phyloP scores from a whole-genome alignment of 2,797 vertebrate genomes.

The Urophycis tenuis region DNA sequence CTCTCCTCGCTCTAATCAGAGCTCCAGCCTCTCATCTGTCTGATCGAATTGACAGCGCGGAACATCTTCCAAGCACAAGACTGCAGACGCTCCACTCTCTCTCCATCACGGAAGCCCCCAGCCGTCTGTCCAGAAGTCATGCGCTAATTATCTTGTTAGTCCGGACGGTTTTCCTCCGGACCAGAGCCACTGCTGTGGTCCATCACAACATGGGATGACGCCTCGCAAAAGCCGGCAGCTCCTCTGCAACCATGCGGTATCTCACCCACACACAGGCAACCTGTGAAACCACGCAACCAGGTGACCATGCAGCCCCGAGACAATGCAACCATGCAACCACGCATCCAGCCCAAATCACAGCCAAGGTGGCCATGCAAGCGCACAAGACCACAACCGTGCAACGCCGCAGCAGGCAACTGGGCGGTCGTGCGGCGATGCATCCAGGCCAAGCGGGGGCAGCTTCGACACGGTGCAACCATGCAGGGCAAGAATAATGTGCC shows the following conservation, averaged over 20 bases:
- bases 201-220: background rate
- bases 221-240: too few species aligned
- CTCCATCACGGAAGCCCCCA: background rate
- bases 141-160: background rate
- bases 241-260: background rate
- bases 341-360: background rate
- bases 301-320: background rate
- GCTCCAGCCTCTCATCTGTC: too few species aligned
- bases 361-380: background rate
- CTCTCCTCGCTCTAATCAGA: too few species aligned
- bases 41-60: too few species aligned
- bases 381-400: background rate
- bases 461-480: background rate
- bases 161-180: background rate
- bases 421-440: too few species aligned
- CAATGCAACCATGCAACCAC: background rate
- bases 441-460: too few species aligned
- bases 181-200: background rate
- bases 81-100: too few species aligned
- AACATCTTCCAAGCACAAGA: too few species aligned
- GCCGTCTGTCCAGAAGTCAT: background rate
- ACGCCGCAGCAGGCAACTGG: background rate
- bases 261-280: too few species aligned
- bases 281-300: too few species aligned
- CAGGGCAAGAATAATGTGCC: background rate